A percentile compares a stretch with the other conserved stretches of the same genome.
These are phyloP conservation scores for Coluber constrictor DNA, from an alignment of 2,797 vertebrate species.

Conservation along the genomic window DNA sequence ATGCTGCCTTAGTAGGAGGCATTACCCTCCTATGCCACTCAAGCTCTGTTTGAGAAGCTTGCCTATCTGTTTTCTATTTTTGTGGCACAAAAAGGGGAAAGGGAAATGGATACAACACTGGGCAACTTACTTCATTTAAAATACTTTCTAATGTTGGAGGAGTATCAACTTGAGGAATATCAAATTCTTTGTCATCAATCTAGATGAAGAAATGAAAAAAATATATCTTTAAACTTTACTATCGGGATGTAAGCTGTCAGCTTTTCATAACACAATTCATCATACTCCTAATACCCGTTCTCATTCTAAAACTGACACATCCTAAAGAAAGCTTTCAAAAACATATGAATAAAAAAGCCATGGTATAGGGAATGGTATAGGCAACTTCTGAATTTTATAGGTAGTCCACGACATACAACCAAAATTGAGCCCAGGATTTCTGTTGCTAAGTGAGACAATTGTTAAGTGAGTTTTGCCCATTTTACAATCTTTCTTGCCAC, in stretches of 20 bases:
- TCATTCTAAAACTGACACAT: neutral
- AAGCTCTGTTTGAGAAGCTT: neutral
- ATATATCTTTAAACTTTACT: constrained; percentile 13
- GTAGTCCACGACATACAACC: neutral
- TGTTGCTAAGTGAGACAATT: neutral
- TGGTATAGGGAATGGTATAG: neutral
- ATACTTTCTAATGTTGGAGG: constrained; percentile 97
- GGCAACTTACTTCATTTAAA: constrained; percentile 92
- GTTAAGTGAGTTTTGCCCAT: neutral
- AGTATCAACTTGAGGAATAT: constrained; percentile 97
- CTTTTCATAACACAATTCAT: neutral
- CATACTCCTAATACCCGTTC: neutral
- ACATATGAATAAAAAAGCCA: neutral
- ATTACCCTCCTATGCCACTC: no score
- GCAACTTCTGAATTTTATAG: neutral
- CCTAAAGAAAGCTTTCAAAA: neutral
- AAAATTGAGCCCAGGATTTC: neutral
- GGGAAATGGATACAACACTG: neutral
- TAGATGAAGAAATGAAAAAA: constrained; percentile 61
- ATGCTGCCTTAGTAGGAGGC: no score
- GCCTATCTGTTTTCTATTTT: neutral
- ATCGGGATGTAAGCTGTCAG: neutral
- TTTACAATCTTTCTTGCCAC: neutral
- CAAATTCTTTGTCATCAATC: constrained; percentile 98
- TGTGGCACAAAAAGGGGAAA: neutral